These are phyloP conservation scores for Pocillopora meandrina DNA, from an alignment of 92 coral and sea anemone species.

Conservation along the genomic window DNA sequence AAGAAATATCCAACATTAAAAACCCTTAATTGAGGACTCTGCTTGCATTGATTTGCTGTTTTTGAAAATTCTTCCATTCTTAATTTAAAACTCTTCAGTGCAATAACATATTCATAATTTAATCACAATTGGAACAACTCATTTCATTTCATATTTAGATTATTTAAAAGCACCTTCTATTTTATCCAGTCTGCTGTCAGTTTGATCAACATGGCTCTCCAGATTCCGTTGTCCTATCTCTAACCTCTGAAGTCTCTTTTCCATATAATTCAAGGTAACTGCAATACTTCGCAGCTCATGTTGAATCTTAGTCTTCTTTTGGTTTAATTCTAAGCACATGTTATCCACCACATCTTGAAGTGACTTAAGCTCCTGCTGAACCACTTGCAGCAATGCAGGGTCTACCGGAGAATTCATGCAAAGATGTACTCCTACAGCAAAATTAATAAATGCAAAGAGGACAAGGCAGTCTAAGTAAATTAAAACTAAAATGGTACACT, in stretches of 20 bases:
- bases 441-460: background rate
- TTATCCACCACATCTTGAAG: slow-evolving; percentile 3
- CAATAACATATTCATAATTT: no score
- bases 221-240: background rate
- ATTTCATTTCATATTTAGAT: background rate
- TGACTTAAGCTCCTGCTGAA: slow-evolving; percentile 5
- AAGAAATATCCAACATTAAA: no score
- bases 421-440: slow-evolving; percentile 3
- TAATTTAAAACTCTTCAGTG: no score
- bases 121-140: no score
- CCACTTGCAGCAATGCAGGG: slow-evolving; percentile 13
- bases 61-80: no score
- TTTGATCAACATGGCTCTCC: background rate
- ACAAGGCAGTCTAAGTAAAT: background rate
- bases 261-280: background rate
- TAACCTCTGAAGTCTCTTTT: background rate
- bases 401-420: slow-evolving; percentile 30
- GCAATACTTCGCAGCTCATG: slow-evolving; percentile 3
- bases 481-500: no score
- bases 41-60: no score
- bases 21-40: no score
- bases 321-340: slow-evolving; percentile 5
- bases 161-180: background rate
- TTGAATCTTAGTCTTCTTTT: slow-evolving; percentile 5
- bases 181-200: background rate